Evolutionary conservation across 2,113 vertebrate genomes (phyloP).

Genomic region (Melanostigma gelatinosum): DNA sequence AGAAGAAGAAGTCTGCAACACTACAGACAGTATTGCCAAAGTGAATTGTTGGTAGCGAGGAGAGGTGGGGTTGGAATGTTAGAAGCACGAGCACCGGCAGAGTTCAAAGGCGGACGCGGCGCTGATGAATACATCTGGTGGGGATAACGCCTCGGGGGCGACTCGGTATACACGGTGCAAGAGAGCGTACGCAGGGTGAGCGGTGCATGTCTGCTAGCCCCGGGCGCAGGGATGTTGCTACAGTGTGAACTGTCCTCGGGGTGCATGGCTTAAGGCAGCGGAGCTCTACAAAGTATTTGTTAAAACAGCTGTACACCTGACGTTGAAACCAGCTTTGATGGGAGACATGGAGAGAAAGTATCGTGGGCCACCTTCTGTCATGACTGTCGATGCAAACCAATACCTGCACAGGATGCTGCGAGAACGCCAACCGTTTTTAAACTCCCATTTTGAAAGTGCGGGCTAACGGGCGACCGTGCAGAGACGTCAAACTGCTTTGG

Average conservation of each 20-base stretch:
- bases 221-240: conserved; percentile 21
- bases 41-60: conserved; percentile 23
- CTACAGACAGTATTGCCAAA: conserved; percentile 44
- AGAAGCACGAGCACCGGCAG: conserved; percentile 1
- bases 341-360: background rate
- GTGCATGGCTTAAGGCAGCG: conserved; percentile 39
- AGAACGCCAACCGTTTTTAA: conserved; percentile 18
- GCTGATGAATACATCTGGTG: conserved; percentile 29
- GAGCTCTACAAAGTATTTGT: conserved; percentile 24
- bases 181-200: conserved; percentile 17
- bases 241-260: conserved; percentile 27
- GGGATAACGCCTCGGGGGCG: conserved; percentile 33
- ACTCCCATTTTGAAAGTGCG: conserved; percentile 35
- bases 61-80: conserved; percentile 25
- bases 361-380: background rate
- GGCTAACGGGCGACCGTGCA: conserved; percentile 35
- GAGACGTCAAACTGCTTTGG: conserved; percentile 42
- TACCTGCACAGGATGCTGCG: background rate
- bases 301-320: conserved; percentile 23
- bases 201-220: conserved; percentile 30
- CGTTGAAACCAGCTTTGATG: conserved; percentile 7
- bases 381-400: background rate
- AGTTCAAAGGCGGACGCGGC: conserved; percentile 30
- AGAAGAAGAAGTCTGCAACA: conserved; percentile 36
- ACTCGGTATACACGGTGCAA: conserved; percentile 16